Evolutionary conservation across 2,797 vertebrate genomes (phyloP).

Genomic region (Dermochelys coriacea): DNA sequence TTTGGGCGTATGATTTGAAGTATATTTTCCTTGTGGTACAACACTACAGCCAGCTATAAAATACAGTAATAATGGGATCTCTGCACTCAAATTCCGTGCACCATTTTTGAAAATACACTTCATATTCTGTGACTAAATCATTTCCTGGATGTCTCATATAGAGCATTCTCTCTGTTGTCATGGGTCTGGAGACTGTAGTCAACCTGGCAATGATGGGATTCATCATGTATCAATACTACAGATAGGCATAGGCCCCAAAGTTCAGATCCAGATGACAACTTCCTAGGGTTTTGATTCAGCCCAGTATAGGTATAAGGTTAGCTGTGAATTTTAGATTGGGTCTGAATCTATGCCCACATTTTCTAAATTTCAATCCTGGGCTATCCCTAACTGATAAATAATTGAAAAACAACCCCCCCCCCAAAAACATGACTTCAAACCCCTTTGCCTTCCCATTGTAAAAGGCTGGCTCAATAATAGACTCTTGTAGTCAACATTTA

Average conservation of each 20-base stretch:
- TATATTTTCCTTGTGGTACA: neutral
- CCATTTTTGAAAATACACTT: neutral
- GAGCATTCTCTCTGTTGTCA: neutral
- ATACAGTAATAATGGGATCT: neutral
- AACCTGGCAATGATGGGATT: neutral
- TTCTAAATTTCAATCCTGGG: neutral
- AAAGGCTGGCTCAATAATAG: slow-evolving; percentile 11
- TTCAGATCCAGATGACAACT: neutral
- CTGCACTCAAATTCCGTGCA: neutral
- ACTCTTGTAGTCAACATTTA: slow-evolving; percentile 18
- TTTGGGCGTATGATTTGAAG: neutral
- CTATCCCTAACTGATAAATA: neutral
- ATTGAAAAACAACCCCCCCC: neutral
- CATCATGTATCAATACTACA: accelerated
- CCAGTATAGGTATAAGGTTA: neutral
- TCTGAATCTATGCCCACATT: accelerated
- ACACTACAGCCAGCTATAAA: neutral
- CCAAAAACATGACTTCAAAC: neutral
- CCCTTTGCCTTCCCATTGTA: neutral
- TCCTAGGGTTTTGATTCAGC: neutral
- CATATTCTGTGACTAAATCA: neutral
- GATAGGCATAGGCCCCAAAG: accelerated
- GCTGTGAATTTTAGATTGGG: neutral
- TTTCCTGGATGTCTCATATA: neutral
- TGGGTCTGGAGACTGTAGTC: neutral